These are phyloP conservation scores for Tyrannus savana DNA, from an alignment of 2,113 vertebrate genomes.

Conservation along the genomic window DNA sequence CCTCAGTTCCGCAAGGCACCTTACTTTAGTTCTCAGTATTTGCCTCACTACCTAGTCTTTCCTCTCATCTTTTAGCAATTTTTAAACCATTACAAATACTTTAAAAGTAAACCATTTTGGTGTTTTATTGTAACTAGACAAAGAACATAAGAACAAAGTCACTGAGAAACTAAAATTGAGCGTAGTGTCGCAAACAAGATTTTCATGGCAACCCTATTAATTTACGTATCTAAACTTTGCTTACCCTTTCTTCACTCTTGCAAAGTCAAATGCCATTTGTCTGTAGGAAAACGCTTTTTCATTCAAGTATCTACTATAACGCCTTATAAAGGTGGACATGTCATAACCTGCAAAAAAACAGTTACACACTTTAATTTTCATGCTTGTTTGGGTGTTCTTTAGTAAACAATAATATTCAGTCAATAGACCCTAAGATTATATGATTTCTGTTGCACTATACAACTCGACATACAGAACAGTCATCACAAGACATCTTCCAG, in stretches of 20 bases:
- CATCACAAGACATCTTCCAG: not conserved
- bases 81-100: not conserved
- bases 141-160: not conserved
- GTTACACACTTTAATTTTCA: not conserved
- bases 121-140: not conserved
- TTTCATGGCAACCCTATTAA: not conserved
- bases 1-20: not conserved
- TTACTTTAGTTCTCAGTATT: not conserved
- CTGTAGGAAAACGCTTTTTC: conserved; percentile 99
- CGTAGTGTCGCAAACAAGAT: not conserved
- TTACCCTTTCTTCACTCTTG: conserved; percentile 98
- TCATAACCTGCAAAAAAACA: conserved; percentile 56
- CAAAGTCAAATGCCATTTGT: conserved; percentile 99
- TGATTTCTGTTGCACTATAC: not conserved
- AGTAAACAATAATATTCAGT: accelerated
- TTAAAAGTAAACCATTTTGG: not conserved
- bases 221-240: not conserved
- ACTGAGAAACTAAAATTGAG: not conserved
- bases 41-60: not conserved
- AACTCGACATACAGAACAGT: not conserved
- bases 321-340: conserved; percentile 68
- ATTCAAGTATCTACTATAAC: conserved; percentile 97
- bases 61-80: not conserved
- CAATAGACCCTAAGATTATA: not conserved
- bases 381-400: not conserved